Percentiles rank a stretch among this genome's conserved stretches.
These are phyloP conservation scores for Potamilus streckersoni DNA, from an alignment of 1,140 invertebrate species.

Conservation along the genomic window DNA sequence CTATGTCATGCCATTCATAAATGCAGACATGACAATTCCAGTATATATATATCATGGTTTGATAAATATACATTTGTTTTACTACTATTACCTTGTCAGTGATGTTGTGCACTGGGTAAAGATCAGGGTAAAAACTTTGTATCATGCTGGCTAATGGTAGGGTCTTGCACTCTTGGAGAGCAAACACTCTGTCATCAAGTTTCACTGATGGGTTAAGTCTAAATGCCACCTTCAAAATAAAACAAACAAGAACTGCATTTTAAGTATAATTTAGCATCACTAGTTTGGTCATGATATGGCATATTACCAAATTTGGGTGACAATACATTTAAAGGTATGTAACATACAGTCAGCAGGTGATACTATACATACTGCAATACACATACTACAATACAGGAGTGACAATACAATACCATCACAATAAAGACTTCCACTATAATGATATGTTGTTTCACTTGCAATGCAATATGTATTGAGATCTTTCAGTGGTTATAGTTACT, in stretches of 20 bases:
- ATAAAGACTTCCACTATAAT: too few species aligned
- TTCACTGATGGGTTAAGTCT: constrained; percentile 86
- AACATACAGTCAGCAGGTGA: too few species aligned
- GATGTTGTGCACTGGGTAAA: constrained; percentile 89
- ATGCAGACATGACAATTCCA: not conserved
- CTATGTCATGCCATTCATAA: not conserved
- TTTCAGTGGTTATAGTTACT: too few species aligned
- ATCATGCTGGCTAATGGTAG: constrained; percentile 85
- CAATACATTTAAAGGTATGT: too few species aligned
- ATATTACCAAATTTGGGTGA: too few species aligned
- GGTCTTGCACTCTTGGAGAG: constrained; percentile 94
- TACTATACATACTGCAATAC: too few species aligned
- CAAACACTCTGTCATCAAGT: constrained; percentile 91
- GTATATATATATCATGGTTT: not conserved
- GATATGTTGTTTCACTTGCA: too few species aligned
- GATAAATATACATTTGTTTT: not conserved
- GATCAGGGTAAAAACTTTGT: constrained; percentile 89
- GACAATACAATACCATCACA: too few species aligned
- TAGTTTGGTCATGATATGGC: too few species aligned
- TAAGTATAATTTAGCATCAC: not conserved
- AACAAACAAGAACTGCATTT: not conserved
- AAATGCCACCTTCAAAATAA: constrained; percentile 80
- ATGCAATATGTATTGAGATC: too few species aligned
- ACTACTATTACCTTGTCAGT: constrained; percentile 15
- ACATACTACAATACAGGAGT: too few species aligned